Evolutionary conservation across 2,888 invertebrate species (phyloP).

Genomic region (Nomada flava): DNA sequence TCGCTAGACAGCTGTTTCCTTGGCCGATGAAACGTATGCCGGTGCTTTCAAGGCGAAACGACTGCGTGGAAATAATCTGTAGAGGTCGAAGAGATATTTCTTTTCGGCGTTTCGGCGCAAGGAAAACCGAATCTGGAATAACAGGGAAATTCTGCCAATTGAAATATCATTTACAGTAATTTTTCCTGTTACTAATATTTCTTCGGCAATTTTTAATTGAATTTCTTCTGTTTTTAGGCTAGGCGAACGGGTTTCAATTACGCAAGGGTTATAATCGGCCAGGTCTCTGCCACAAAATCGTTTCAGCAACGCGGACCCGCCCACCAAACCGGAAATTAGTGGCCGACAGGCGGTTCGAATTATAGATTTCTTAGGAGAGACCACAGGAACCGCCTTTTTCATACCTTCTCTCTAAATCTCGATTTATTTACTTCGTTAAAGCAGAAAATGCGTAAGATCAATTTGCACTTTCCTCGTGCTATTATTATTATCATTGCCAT

Average conservation of each 20-base stretch:
- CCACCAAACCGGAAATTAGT: conserved; percentile 73
- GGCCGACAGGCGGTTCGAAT: conserved; percentile 73
- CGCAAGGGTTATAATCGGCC: no score
- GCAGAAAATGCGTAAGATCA: background rate
- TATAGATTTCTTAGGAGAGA: conserved; percentile 71
- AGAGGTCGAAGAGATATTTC: background rate
- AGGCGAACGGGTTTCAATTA: background rate
- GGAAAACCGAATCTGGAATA: background rate
- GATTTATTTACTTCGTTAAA: conserved; percentile 57
- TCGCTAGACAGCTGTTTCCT: conserved; percentile 46
- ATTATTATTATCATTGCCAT: no score
- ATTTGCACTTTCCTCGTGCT: no score
- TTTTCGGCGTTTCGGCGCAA: background rate
- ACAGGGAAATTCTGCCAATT: no score
- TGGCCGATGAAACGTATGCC: background rate
- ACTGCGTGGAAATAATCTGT: conserved; percentile 12
- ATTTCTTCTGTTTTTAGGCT: background rate
- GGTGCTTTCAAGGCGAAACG: conserved; percentile 14
- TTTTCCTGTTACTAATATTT: background rate
- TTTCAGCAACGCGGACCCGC: conserved; percentile 31
- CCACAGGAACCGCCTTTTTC: conserved; percentile 37
- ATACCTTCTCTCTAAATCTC: conserved; percentile 55
- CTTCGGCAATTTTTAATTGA: background rate
- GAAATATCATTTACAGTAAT: background rate
- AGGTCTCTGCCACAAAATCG: background rate